These are phyloP conservation scores for Cynoglossus semilaevis DNA, from an alignment of 2,113 vertebrate genomes.

Conservation along the genomic window DNA sequence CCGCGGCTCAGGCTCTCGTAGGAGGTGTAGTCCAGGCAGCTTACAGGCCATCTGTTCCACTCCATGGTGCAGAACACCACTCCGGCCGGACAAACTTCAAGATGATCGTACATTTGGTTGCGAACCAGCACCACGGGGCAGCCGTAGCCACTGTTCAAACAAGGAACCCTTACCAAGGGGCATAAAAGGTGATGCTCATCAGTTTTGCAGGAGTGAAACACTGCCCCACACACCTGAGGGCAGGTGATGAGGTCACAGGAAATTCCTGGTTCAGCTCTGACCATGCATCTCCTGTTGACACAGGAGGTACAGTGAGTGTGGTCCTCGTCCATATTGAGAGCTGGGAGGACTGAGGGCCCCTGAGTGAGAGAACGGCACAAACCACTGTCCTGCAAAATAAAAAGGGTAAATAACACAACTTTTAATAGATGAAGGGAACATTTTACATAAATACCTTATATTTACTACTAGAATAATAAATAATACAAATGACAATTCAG, in stretches of 20 bases:
- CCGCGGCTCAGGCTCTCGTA: slow-evolving; percentile 91
- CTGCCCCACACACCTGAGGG: slow-evolving; percentile 88
- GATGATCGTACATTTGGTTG: slow-evolving; percentile 89
- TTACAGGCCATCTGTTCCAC: slow-evolving; percentile 97
- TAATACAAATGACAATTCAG: too few species aligned
- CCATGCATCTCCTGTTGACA: slow-evolving; percentile 88
- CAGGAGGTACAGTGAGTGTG: slow-evolving; percentile 91
- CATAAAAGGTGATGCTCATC: slow-evolving; percentile 91
- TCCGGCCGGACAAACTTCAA: slow-evolving; percentile 92
- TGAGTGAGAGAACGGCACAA: slow-evolving; percentile 12
- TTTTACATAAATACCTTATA: too few species aligned
- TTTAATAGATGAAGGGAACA: not conserved
- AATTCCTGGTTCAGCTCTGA: slow-evolving; percentile 81
- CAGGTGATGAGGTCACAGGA: slow-evolving; percentile 89
- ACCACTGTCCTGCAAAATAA: slow-evolving; percentile 63
- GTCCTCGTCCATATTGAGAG: slow-evolving; percentile 78
- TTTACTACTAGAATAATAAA: too few species aligned
- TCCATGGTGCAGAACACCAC: slow-evolving; percentile 98
- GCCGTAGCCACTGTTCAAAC: slow-evolving; percentile 90
- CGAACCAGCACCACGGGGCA: slow-evolving; percentile 87
- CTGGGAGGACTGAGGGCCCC: not conserved
- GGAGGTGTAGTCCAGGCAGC: slow-evolving; percentile 90
- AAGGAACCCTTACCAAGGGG: slow-evolving; percentile 88
- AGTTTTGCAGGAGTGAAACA: slow-evolving; percentile 92
- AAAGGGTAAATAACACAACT: slow-evolving; percentile 13